A percentile compares a stretch with the other conserved stretches of the same genome.
Evolutionary conservation across 2,113 vertebrate genomes (phyloP).

Genomic region (Burhinus oedicnemus): DNA sequence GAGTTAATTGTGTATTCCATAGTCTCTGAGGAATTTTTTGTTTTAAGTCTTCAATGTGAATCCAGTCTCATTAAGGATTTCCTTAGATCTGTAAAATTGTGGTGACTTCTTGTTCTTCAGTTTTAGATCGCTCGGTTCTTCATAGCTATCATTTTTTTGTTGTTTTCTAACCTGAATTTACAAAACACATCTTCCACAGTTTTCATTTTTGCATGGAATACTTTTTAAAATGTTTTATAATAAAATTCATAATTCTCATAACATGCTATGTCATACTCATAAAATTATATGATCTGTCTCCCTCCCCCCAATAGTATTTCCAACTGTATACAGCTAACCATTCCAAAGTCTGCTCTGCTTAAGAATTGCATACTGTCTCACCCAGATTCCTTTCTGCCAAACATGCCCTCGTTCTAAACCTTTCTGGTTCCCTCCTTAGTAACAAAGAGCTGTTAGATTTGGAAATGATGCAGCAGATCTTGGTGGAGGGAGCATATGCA

Average conservation of each 20-base stretch:
- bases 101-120: neutral
- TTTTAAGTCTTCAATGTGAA: neutral
- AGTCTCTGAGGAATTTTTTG: neutral
- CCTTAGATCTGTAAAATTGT: neutral
- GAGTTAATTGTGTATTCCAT: neutral
- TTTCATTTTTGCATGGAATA: neutral
- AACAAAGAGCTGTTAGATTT: neutral
- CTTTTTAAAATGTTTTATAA: neutral
- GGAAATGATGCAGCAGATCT: neutral
- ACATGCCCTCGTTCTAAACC: neutral
- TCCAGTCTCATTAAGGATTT: neutral
- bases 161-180: neutral
- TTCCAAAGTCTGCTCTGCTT: neutral
- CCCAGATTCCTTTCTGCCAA: neutral
- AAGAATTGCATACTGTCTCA: neutral
- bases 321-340: neutral
- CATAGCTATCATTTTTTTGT: neutral
- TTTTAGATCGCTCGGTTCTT: neutral
- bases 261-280: neutral
- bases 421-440: neutral
- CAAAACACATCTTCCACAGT: neutral
- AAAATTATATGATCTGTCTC: neutral
- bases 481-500: neutral
- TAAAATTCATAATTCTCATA: neutral
- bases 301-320: neutral